phyloP scores from a whole-genome alignment of 2,113 vertebrate genomes.

The Cynoglossus semilaevis region DNA sequence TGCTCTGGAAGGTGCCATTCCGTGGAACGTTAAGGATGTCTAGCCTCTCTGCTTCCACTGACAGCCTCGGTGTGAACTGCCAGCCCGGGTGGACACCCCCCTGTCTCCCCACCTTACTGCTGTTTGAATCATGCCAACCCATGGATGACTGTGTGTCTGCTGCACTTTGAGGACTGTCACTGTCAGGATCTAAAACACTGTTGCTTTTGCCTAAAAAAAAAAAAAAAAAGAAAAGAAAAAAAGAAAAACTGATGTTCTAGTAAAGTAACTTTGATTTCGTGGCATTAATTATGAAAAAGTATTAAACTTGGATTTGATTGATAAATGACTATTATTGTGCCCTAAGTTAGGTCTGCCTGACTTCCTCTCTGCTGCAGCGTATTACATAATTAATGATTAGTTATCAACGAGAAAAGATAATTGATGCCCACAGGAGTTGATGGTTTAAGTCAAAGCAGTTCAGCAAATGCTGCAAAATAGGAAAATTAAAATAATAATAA shows the following conservation, averaged over 20 bases:
- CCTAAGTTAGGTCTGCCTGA: slow-evolving; percentile 46
- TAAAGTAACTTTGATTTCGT: slow-evolving; percentile 41
- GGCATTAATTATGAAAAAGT: too few relatives aligned
- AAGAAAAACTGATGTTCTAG: not conserved
- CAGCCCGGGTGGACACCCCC: slow-evolving; percentile 32
- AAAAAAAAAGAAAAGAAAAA: too few relatives aligned
- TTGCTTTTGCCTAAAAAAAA: slow-evolving; percentile 19
- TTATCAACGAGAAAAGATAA: slow-evolving; percentile 61
- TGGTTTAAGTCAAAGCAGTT: slow-evolving; percentile 50
- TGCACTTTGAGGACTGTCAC: not conserved
- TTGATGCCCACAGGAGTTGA: slow-evolving; percentile 55
- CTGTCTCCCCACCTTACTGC: not conserved
- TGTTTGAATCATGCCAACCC: slow-evolving; percentile 17
- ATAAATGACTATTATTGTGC: slow-evolving; percentile 46
- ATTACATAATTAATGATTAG: slow-evolving; percentile 66
- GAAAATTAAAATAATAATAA: slow-evolving; percentile 29
- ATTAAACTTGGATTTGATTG: slow-evolving; percentile 31
- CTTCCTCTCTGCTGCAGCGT: slow-evolving; percentile 31
- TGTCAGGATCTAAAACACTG: slow-evolving; percentile 17
- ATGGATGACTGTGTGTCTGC: slow-evolving; percentile 6
- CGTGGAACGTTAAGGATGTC: slow-evolving; percentile 53
- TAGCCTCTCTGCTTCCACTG: slow-evolving; percentile 35
- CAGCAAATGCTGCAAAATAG: slow-evolving; percentile 39
- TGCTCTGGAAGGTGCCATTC: slow-evolving; percentile 66
- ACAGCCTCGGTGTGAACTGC: slow-evolving; percentile 38